Base-by-base conservation (phyloP, 2,797 vertebrate species). In the Clamator glandarius region DNA sequence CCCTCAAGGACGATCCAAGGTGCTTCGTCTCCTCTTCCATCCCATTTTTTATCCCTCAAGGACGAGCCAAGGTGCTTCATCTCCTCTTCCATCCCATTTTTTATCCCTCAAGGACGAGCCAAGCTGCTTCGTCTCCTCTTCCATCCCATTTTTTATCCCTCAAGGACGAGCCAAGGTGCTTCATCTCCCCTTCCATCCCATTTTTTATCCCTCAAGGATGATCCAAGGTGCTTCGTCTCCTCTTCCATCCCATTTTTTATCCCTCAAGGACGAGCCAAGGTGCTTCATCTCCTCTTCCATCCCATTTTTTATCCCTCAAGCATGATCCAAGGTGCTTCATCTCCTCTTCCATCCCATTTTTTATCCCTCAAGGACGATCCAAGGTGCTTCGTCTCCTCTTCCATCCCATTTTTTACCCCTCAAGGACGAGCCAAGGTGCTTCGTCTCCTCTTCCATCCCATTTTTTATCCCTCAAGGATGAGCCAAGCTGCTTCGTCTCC, bases 21-120 rank as follows among this genome's bases (percentile, higher is more conserved):
- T 69, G 50, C 9, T 59, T 73, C 41, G 46, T 46, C 33, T 28
- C 44, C n/a, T n/a, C n/a, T n/a, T n/a, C n/a, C n/a, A n/a, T 28
- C 4, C 0, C 0, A 58, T 36, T 39, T 42, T n/a, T 50, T 63
- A 50, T 36, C 52, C 2, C 31, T 58, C 70, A 61, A 82, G 95
- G 78, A 14, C 66, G 18, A 66, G 31, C 11, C 74, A 63, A 84
- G 89, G 89, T 69, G 50, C 9, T 59, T 73, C 41, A 46, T 46
- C 33, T 28, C 44, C n/a, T n/a, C n/a, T n/a, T n/a, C n/a, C n/a
- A n/a, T 28, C 4, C 0, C 0, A 58, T 36, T 39, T 42, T n/a
- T 50, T 63, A 50, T 36, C 52, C 2, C 31, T 58, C 70, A 61
- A 82, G 95, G 78, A 14, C 66, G 18, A 66, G 31, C 11, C 74